Percentiles rank a stretch among this genome's conserved stretches.
Evolutionary conservation across 1,140 invertebrate species (phyloP).

Genomic region (Pinna nobilis): DNA sequence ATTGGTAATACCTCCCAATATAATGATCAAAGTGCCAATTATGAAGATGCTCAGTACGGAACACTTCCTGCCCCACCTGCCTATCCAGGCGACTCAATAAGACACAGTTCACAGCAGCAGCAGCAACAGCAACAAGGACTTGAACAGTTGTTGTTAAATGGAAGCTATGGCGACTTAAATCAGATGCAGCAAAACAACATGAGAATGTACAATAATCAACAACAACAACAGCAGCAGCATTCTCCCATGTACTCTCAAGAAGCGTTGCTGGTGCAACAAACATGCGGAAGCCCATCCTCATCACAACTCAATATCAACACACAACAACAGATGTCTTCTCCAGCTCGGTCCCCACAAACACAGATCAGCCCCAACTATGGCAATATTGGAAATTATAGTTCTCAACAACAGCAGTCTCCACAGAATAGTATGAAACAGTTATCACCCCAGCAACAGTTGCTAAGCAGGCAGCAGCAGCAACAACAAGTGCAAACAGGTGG

Average conservation of each 20-base stretch:
- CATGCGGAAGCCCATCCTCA: constrained; percentile 27
- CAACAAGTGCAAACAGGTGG: constrained; percentile 17
- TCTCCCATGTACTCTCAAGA: constrained; percentile 47
- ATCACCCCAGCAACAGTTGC: constrained; percentile 42
- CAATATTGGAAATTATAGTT: constrained; percentile 20
- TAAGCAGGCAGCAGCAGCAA: constrained; percentile 35
- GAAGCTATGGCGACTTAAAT: constrained; percentile 15
- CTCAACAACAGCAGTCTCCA: constrained; percentile 30
- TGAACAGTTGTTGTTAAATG: constrained; percentile 31
- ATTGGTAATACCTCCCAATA: constrained; percentile 33
- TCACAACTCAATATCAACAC: constrained; percentile 54
- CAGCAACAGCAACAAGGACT: constrained; percentile 42
- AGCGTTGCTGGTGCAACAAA: constrained; percentile 31
- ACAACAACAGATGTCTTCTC: constrained; percentile 47
- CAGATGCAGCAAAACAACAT: constrained; percentile 31
- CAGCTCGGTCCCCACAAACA: constrained; percentile 55
- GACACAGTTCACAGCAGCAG: constrained; percentile 44
- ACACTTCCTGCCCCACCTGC: constrained; percentile 54
- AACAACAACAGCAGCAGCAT: constrained; percentile 28
- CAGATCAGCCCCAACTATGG: constrained; percentile 57
- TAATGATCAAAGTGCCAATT: constrained; percentile 46
- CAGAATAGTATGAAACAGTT: constrained; percentile 45
- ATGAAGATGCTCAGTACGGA: constrained; percentile 37
- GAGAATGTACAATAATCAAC: constrained; percentile 27
- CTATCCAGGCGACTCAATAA: constrained; percentile 46